Evolutionary conservation across 2,113 vertebrate genomes (phyloP).

Genomic region (Nettapus auritus): DNA sequence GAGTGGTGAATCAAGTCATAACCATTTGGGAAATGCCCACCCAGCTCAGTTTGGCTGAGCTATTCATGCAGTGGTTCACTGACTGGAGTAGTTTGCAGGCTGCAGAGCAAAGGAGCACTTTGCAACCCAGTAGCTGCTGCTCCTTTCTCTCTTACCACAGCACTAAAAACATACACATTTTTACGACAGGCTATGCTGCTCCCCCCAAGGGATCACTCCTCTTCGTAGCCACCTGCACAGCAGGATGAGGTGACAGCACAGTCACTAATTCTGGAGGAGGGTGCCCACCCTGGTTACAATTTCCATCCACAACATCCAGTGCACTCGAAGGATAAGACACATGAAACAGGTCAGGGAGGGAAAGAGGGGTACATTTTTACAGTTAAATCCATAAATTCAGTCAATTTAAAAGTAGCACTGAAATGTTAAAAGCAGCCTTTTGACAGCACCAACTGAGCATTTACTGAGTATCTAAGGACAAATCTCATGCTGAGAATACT

Average conservation of each 20-base stretch:
- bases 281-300: not conserved
- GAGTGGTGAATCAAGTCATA: not conserved
- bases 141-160: not conserved
- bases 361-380: not conserved
- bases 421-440: not conserved
- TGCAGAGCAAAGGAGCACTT: not conserved
- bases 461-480: not conserved
- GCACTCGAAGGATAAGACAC: not conserved
- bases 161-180: not conserved
- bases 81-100: not conserved
- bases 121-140: not conserved
- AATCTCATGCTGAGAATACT: not conserved
- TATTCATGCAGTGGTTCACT: accelerated
- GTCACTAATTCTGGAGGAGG: not conserved
- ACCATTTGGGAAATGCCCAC: not conserved
- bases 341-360: not conserved
- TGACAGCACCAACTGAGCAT: not conserved
- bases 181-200: not conserved
- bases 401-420: not conserved
- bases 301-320: accelerated
- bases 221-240: not conserved
- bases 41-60: not conserved
- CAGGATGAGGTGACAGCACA: not conserved
- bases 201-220: not conserved
- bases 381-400: not conserved